These are phyloP conservation scores for Drepanosiphum platanoidis DNA, from an alignment of 2,888 invertebrate genomes.

Conservation along the genomic window DNA sequence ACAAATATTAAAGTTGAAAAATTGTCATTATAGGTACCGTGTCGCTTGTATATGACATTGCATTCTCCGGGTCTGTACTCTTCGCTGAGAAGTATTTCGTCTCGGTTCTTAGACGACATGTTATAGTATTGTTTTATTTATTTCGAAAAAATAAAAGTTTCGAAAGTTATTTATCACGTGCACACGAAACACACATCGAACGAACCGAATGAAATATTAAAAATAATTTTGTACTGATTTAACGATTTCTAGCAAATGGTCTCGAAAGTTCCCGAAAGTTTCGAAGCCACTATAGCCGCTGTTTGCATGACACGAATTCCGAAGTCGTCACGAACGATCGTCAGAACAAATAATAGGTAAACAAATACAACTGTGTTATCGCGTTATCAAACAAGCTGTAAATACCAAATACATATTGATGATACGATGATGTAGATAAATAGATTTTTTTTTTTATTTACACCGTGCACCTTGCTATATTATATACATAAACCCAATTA, in stretches of 20 bases:
- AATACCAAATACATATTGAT: no score
- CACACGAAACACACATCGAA: neutral
- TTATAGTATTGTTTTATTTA: neutral
- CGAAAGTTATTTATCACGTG: neutral
- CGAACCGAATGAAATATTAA: neutral
- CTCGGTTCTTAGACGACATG: slow-evolving; percentile 12
- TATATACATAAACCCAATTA: no score
- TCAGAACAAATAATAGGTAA: neutral
- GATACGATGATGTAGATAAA: no score
- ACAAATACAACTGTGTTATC: neutral
- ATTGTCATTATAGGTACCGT: no score
- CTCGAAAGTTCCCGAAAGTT: neutral
- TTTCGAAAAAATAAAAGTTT: neutral
- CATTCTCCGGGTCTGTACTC: slow-evolving; percentile 35
- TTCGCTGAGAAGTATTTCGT: slow-evolving; percentile 49
- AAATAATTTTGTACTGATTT: neutral
- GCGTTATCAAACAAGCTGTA: neutral
- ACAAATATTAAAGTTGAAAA: no score
- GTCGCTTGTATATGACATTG: slow-evolving; percentile 50
- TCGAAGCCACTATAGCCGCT: no score
- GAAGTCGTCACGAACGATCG: neutral
- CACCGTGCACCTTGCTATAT: no score
- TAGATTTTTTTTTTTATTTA: no score
- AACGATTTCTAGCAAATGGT: no score
- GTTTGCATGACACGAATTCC: no score